These are phyloP conservation scores for Myiothlypis chrysogaster DNA, from an alignment of 2,797 vertebrate species.

Conservation along the genomic window DNA sequence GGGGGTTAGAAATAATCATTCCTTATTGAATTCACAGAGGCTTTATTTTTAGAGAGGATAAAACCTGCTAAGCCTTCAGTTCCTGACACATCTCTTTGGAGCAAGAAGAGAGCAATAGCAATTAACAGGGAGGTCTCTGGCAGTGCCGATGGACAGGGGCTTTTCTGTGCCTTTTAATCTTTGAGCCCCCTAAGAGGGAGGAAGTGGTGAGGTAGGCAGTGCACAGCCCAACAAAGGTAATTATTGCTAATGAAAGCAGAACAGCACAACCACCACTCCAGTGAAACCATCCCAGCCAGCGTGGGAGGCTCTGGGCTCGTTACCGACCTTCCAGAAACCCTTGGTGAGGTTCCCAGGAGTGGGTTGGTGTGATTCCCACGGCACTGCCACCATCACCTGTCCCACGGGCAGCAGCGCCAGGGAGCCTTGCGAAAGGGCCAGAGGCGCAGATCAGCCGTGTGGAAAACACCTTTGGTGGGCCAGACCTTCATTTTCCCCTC, in stretches of 20 bases:
- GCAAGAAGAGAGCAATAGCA: neutral
- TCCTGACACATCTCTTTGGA: neutral
- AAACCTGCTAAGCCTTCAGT: constrained; percentile 19
- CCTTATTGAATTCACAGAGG: neutral
- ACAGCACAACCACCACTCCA: neutral
- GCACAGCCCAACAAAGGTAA: neutral
- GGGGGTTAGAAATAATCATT: neutral
- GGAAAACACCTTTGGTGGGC: neutral
- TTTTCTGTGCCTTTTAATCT: neutral
- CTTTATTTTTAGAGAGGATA: constrained; percentile 14
- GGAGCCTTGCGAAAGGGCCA: neutral
- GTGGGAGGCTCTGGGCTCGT: accelerated
- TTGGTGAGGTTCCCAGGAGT: neutral
- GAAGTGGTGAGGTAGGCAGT: neutral
- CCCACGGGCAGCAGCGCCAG: neutral
- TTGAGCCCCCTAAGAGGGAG: neutral
- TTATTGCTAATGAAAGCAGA: neutral
- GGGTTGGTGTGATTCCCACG: neutral
- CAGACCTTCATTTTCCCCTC: neutral
- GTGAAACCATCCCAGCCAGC: accelerated
- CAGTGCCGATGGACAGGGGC: neutral
- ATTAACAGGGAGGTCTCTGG: neutral
- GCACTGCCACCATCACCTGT: neutral
- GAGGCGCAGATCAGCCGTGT: neutral
- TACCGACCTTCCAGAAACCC: neutral